A percentile compares a stretch with the other conserved stretches of the same genome.
Conservation (phyloP, 2,113 vertebrate genomes). For the Cranoglanis bouderius region DNA sequence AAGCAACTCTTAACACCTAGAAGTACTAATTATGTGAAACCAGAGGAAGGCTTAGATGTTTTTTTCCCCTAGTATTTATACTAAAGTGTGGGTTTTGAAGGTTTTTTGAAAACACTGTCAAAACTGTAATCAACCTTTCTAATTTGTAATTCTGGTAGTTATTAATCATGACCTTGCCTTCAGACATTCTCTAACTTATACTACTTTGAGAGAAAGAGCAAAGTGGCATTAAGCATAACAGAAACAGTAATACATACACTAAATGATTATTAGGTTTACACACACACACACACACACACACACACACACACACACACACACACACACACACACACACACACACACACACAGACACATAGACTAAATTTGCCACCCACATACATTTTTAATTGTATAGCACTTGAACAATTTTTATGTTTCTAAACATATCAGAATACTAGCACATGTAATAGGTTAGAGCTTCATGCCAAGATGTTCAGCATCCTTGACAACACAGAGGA, state of each 20-base stretch:
- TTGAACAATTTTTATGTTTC: neutral
- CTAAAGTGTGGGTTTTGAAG: neutral
- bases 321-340: too few species aligned
- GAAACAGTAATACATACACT: neutral
- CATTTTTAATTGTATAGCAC: neutral
- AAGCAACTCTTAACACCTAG: constrained; percentile 29
- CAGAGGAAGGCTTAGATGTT: neutral
- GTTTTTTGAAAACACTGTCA: neutral
- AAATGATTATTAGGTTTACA: neutral
- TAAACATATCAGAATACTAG: neutral
- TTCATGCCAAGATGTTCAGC: neutral
- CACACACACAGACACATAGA: too few species aligned
- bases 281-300: too few species aligned
- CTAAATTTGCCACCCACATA: neutral
- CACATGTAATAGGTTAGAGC: neutral
- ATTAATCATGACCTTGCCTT: neutral
- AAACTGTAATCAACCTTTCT: neutral
- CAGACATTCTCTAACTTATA: neutral
- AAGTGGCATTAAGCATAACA: neutral
- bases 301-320: too few species aligned
- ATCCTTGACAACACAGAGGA: constrained; percentile 37
- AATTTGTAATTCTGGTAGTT: neutral
- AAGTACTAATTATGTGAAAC: constrained; percentile 29
- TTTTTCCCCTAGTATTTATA: neutral
- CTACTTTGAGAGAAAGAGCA: neutral